Conservation (phyloP, 2,888 invertebrate species). For the Ashinkailepas kermadecensis region DNA sequence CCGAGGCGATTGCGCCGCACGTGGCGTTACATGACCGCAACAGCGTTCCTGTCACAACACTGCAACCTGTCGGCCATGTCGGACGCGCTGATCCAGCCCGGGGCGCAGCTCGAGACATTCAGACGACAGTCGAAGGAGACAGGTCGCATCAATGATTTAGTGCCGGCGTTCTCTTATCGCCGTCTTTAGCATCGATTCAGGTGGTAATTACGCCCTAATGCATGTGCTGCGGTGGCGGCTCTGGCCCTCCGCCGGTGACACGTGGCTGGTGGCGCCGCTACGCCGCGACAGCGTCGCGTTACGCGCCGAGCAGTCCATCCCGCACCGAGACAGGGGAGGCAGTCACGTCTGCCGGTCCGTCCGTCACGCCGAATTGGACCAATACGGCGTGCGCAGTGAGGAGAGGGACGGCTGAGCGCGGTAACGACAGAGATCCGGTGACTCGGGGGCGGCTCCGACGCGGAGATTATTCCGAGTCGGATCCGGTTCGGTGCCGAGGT, state of each 20-base stretch:
- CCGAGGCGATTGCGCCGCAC: not conserved
- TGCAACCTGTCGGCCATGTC: not conserved
- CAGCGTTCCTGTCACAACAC: not conserved
- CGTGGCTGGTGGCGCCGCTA: not conserved
- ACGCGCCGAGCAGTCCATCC: not conserved
- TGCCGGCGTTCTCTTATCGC: not conserved
- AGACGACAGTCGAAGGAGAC: not conserved
- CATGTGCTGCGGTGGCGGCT: not conserved
- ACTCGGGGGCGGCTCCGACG: not conserved
- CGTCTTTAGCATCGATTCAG: constrained; percentile 21
- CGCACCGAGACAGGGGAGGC: not conserved
- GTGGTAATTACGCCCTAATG: constrained; percentile 20
- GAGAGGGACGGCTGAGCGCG: not conserved
- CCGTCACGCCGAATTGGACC: not conserved
- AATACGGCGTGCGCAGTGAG: not conserved
- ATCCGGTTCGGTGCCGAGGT: too few species aligned
- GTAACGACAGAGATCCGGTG: not conserved
- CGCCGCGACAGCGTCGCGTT: not conserved
- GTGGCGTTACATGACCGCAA: not conserved
- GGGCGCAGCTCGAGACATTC: too few species aligned
- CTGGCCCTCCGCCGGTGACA: not conserved
- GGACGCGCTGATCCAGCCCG: too few species aligned
- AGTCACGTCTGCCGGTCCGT: not conserved
- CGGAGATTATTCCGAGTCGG: too few species aligned
- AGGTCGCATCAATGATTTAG: constrained; percentile 11